These are phyloP conservation scores for Perca schrenkii DNA, from an alignment of 2,113 vertebrate genomes.

Conservation along the genomic window DNA sequence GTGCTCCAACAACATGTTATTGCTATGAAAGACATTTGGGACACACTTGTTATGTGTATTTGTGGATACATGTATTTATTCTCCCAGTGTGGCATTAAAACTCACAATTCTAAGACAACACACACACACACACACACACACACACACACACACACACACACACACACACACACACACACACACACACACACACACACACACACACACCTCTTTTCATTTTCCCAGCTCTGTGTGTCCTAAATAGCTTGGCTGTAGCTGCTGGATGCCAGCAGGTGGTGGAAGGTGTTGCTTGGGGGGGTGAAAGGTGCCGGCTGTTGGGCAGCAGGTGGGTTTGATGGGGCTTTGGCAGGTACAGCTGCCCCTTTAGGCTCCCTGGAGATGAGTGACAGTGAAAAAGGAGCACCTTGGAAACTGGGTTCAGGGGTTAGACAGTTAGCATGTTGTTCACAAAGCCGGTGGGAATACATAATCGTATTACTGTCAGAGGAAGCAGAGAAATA, in stretches of 20 bases:
- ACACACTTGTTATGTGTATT: background rate
- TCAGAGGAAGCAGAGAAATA: constrained; percentile 26
- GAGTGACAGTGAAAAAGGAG: constrained; percentile 46
- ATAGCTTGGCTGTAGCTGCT: constrained; percentile 19
- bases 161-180: background rate
- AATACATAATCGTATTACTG: constrained; percentile 42
- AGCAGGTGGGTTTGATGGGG: constrained; percentile 34
- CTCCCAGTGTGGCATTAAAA: background rate
- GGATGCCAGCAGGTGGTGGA: constrained; percentile 33
- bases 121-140: background rate
- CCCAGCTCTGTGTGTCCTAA: background rate
- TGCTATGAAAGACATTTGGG: constrained; percentile 29
- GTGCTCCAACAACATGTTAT: constrained; percentile 19
- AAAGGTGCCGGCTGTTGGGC: constrained; percentile 44
- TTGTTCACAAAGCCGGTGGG: constrained; percentile 40
- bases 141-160: background rate
- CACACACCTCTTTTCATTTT: background rate
- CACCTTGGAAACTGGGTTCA: constrained; percentile 45
- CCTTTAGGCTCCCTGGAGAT: constrained; percentile 19
- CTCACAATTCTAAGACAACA: background rate
- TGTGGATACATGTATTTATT: background rate
- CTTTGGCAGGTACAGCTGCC: constrained; percentile 59
- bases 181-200: constrained; percentile 13
- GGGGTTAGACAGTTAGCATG: constrained; percentile 54
- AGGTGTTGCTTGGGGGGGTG: constrained; percentile 34